Evolutionary conservation across 92 coral and sea anemone genomes (phyloP), one percentile per base, ranked within the genome.

Genomic region (Epizoanthus stellaris): DNA sequence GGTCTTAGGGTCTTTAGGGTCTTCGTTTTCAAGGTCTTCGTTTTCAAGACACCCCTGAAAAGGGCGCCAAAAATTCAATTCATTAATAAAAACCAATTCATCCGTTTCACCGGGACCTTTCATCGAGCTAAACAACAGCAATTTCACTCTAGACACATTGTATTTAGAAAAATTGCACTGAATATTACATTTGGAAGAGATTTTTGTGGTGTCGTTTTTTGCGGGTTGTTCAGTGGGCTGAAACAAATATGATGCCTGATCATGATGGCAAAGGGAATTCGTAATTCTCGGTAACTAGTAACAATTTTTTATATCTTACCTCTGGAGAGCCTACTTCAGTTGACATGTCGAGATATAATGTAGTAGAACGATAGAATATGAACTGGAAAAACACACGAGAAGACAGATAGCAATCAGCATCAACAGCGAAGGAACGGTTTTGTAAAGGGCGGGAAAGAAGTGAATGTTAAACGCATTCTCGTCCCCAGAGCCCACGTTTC

Each of bases 61-160:
- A 65, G 70, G 70, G 70, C 70, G 70, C 70, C 70, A 65, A 65
- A 65, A 65, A 65, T 65, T 65, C 70, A 65, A 19, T n/a, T 65
- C 34, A 65, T 65, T 36, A 0, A 65, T 65, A 2, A 65, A 65
- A 36, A n/a, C 70, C 70, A 4, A 65, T 65, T 65, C 70, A 65
- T 65, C 36, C 70, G 0, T 65, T 65, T 65, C 23, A 16, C 70
- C 12, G 70, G 45, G 45, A 42, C 45, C 45, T 65, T 65, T 65
- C 70, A 65, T 16, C 70, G 34, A 20, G 34, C 34, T 65, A 65
- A 65, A 65, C 70, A 65, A 65, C 70, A 65, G 70, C 23, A 65
- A 65, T 65, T 65, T 65, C 34, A 6, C 70, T 65, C 36, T 65
- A 65, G 70, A 65, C 70, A 65, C 70, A 65, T 65, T 65, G 20